These are phyloP conservation scores for Coremacera marginata DNA, from an alignment of 2,888 invertebrate genomes.

Conservation along the genomic window DNA sequence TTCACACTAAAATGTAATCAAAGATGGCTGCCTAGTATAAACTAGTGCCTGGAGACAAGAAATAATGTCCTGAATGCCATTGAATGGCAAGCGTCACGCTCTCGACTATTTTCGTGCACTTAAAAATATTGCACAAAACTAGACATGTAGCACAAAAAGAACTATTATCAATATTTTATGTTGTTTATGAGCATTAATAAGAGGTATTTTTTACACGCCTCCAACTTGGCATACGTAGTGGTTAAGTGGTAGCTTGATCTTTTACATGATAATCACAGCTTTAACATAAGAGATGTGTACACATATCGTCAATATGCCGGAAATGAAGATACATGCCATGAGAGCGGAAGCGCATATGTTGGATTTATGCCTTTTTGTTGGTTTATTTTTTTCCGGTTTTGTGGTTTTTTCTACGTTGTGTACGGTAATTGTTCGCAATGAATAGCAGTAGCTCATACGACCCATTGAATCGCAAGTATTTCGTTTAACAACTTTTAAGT, in stretches of 20 bases:
- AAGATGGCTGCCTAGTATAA: neutral
- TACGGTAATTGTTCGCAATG: no score
- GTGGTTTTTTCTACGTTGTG: no score
- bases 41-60: conserved; percentile 18
- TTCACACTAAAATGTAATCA: neutral
- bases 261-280: neutral
- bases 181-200: neutral
- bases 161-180: conserved; percentile 15
- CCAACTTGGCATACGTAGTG: neutral
- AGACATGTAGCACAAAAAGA: neutral
- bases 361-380: no score
- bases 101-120: neutral
- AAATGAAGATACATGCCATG: no score
- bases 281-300: no score
- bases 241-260: neutral
- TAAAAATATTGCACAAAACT: conserved; percentile 17
- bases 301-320: no score
- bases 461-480: no score
- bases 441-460: no score
- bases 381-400: no score
- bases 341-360: no score
- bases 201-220: neutral
- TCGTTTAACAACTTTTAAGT: no score
- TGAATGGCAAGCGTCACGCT: neutral
- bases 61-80: neutral